Conservation (phyloP, 2,888 invertebrate species). For the Psylliodes chrysocephalus region DNA sequence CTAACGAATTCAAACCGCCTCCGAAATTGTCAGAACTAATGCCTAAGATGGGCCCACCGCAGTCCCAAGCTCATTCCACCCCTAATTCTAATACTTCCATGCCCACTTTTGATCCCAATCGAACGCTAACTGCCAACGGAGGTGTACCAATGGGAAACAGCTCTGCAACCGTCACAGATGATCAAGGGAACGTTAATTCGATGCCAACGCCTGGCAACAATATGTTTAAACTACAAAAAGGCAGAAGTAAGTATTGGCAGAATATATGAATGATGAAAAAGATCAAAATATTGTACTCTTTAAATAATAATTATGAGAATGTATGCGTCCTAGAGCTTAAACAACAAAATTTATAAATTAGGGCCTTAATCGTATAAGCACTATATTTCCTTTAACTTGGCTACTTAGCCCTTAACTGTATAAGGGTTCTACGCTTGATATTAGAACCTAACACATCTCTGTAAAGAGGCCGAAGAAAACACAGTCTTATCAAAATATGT, state of each 20-base stretch:
- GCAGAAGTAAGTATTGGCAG: constrained; percentile 77
- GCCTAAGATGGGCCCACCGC: constrained; percentile 44
- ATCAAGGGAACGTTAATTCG: constrained; percentile 36
- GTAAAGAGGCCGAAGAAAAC: no score
- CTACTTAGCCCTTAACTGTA: no score
- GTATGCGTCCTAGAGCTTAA: no score
- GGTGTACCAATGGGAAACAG: not conserved
- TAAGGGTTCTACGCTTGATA: no score
- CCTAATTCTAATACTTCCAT: constrained; percentile 22
- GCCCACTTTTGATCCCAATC: constrained; percentile 27
- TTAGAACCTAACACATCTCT: no score
- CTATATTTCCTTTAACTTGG: no score
- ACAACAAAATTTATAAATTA: no score
- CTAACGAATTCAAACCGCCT: constrained; percentile 71
- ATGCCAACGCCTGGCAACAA: constrained; percentile 66
- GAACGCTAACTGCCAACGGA: constrained; percentile 5
- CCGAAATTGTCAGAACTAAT: constrained; percentile 74
- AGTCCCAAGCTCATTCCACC: constrained; percentile 17
- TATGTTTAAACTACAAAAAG: constrained; percentile 83
- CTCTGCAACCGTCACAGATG: constrained; percentile 19
- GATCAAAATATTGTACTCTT: no score
- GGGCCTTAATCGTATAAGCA: no score
- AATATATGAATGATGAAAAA: no score
- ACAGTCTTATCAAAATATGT: no score
- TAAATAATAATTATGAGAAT: no score